phyloP scores from a whole-genome alignment of 2,888 invertebrate genomes.

The Camptogramma bilineatum region DNA sequence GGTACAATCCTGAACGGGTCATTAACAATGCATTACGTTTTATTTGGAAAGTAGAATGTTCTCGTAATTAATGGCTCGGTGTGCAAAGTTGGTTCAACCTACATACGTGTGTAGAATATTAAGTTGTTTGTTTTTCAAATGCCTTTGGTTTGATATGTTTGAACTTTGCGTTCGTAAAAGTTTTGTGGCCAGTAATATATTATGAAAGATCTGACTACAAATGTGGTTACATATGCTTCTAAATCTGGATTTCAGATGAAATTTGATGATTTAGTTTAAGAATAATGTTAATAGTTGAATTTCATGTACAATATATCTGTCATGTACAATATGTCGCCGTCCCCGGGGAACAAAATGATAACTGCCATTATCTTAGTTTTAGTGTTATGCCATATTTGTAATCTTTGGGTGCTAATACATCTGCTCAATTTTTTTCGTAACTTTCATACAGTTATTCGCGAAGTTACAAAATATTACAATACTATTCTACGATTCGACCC shows the following conservation, averaged over 20 bases:
- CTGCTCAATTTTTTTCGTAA: no score
- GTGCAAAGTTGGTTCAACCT: conserved; percentile 31
- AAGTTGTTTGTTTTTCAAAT: conserved; percentile 38
- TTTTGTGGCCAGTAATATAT: conserved; percentile 16
- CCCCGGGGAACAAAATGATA: no score
- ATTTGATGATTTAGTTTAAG: background rate
- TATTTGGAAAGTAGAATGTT: conserved; percentile 59
- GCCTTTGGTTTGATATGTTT: conserved; percentile 27
- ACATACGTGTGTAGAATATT: conserved; percentile 30
- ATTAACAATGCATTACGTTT: conserved; percentile 72
- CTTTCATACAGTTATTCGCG: no score
- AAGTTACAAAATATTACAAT: no score
- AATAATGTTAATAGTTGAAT: background rate
- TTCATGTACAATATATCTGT: no score
- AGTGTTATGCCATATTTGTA: no score
- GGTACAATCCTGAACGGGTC: conserved; percentile 70
- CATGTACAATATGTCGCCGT: no score
- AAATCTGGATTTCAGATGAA: background rate
- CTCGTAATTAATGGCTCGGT: conserved; percentile 60
- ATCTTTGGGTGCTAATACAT: no score
- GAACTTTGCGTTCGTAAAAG: conserved; percentile 15
- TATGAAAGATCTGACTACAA: background rate
- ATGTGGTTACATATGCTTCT: no score
- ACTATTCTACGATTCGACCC: no score
- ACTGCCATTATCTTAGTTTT: no score